phyloP scores from a whole-genome alignment of 2,888 invertebrate species.

The Euclidia mi region DNA sequence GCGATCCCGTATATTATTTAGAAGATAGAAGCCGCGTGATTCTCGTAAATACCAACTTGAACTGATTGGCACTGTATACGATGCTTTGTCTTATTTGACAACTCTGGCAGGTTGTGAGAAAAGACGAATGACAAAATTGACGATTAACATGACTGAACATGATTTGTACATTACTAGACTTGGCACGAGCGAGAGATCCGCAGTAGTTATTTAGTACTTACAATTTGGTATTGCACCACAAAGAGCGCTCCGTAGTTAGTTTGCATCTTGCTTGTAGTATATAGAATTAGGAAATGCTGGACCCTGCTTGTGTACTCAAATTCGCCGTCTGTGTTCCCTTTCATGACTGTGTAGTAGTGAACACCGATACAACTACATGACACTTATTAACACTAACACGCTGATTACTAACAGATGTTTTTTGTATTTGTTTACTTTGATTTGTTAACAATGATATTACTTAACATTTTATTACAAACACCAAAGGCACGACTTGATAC shows the following conservation, averaged over 20 bases:
- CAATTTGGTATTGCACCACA: conserved; percentile 72
- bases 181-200: conserved; percentile 79
- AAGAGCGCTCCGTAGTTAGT: conserved; percentile 83
- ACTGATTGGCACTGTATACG: conserved; percentile 44
- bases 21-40: conserved; percentile 78
- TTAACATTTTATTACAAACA: conserved; percentile 77
- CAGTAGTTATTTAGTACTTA: conserved; percentile 63
- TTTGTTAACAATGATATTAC: conserved; percentile 72
- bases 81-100: conserved; percentile 68
- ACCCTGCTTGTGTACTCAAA: conserved; percentile 88
- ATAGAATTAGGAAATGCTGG: conserved; percentile 75
- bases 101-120: conserved; percentile 58
- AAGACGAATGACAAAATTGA: conserved; percentile 57
- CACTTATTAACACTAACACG: conserved; percentile 84
- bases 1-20: conserved; percentile 83
- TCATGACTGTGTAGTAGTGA: conserved; percentile 78
- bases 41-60: conserved; percentile 71
- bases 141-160: conserved; percentile 37
- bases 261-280: conserved; percentile 83
- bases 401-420: conserved; percentile 73
- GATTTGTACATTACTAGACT: conserved; percentile 42
- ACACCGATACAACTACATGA: conserved; percentile 82
- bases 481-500: conserved; percentile 84
- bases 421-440: conserved; percentile 71
- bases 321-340: conserved; percentile 84